phyloP scores from a whole-genome alignment of 2,888 invertebrate genomes.

The Drosophila vallismaia region DNA sequence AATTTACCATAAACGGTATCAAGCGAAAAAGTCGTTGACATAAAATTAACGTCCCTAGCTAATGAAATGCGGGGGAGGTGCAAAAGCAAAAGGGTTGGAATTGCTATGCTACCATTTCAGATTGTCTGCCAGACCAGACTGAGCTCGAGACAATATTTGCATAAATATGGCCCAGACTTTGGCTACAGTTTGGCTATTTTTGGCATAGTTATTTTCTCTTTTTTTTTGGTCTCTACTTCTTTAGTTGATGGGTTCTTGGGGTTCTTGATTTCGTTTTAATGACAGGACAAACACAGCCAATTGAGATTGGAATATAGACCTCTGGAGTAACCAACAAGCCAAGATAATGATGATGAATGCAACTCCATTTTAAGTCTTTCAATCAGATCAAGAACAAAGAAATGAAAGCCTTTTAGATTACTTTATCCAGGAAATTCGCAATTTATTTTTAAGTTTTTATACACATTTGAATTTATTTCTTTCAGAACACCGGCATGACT shows the following conservation, averaged over 20 bases:
- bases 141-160: conserved; percentile 41
- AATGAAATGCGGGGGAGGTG: conserved; percentile 66
- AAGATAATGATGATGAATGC: conserved; percentile 1
- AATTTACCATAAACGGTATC: conserved; percentile 72
- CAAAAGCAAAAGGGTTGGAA: conserved; percentile 34
- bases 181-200: conserved; percentile 33
- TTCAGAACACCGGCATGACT: conserved; percentile 95
- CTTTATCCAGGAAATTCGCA: no score
- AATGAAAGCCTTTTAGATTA: no score
- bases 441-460: not conserved
- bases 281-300: conserved; percentile 36
- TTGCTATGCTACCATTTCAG: conserved; percentile 12
- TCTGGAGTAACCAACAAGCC: not conserved
- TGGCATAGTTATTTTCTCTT: conserved; percentile 32
- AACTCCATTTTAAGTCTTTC: not conserved
- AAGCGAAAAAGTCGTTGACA: conserved; percentile 75
- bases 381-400: conserved; percentile 6
- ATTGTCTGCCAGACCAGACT: conserved; percentile 48
- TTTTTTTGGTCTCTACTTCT: conserved; percentile 4
- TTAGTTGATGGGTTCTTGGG: conserved; percentile 39
- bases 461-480: not conserved
- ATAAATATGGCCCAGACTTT: conserved; percentile 40
- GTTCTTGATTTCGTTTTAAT: conserved; percentile 76
- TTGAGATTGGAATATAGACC: conserved; percentile 48
- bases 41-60: conserved; percentile 74